These are phyloP conservation scores for Apamea anceps DNA, from an alignment of 2,888 invertebrate species.

Conservation along the genomic window DNA sequence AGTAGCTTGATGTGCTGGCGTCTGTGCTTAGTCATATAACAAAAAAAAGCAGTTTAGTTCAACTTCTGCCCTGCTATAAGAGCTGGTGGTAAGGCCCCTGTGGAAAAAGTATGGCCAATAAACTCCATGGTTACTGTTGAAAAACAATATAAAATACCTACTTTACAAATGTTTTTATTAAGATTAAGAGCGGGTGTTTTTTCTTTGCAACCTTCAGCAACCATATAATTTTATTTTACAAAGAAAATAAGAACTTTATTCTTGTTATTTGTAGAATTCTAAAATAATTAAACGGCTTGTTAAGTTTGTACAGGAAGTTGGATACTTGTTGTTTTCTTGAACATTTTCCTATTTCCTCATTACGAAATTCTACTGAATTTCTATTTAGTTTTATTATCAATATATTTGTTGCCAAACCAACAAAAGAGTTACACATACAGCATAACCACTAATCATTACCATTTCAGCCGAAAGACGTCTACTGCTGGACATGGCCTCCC, in stretches of 20 bases:
- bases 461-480: not conserved
- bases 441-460: too few species aligned
- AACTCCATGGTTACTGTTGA: not conserved
- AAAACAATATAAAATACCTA: not conserved
- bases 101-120: not conserved
- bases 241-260: not conserved
- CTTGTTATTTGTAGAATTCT: too few species aligned
- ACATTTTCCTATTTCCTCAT: not conserved
- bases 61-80: too few species aligned
- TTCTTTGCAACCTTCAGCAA: not conserved
- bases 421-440: not conserved
- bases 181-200: too few species aligned
- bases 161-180: not conserved
- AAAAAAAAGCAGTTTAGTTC: too few species aligned
- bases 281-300: not conserved
- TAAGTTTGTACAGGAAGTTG: not conserved
- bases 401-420: not conserved
- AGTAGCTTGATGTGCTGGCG: too few species aligned
- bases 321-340: not conserved
- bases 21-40: too few species aligned
- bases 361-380: not conserved
- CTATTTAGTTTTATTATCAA: not conserved
- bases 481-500: not conserved
- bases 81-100: too few species aligned
- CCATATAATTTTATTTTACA: not conserved